Percentiles rank a stretch among this genome's conserved stretches.
Conservation (phyloP, 2,888 invertebrate species). For the Boloria selene region DNA sequence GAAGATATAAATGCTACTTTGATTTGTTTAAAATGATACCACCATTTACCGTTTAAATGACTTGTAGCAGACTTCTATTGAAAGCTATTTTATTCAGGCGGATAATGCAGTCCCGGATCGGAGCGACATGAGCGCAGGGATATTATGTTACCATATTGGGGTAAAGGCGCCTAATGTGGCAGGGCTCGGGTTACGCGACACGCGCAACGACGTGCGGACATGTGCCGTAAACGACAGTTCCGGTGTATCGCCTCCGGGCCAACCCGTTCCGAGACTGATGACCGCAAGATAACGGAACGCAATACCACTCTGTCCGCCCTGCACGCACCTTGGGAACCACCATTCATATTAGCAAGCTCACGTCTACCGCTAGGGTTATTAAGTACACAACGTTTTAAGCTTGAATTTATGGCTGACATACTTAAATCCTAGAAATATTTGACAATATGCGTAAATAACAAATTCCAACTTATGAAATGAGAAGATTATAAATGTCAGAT, state of each 20-base stretch:
- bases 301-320: slow-evolving; percentile 52
- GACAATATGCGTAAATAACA: not conserved
- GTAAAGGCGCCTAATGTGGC: slow-evolving; percentile 36
- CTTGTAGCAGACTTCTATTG: slow-evolving; percentile 8
- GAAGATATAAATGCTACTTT: not conserved
- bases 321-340: slow-evolving; percentile 52
- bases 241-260: slow-evolving; percentile 67
- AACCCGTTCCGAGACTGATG: slow-evolving; percentile 72
- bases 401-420: not conserved
- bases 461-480: too few species aligned
- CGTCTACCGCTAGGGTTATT: slow-evolving; percentile 51
- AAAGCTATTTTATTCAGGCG: slow-evolving; percentile 29
- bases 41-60: slow-evolving; percentile 7
- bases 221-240: slow-evolving; percentile 71
- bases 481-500: too few species aligned
- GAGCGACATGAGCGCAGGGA: slow-evolving; percentile 32
- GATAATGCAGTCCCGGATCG: slow-evolving; percentile 38
- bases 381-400: slow-evolving; percentile 45
- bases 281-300: slow-evolving; percentile 76
- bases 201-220: slow-evolving; percentile 46
- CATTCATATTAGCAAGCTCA: slow-evolving; percentile 45
- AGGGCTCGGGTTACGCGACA: slow-evolving; percentile 44
- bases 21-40: not conserved
- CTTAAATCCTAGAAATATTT: not conserved
- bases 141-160: slow-evolving; percentile 38